These are phyloP conservation scores for Orthosia gothica DNA, from an alignment of 2,888 invertebrate genomes.

Conservation along the genomic window DNA sequence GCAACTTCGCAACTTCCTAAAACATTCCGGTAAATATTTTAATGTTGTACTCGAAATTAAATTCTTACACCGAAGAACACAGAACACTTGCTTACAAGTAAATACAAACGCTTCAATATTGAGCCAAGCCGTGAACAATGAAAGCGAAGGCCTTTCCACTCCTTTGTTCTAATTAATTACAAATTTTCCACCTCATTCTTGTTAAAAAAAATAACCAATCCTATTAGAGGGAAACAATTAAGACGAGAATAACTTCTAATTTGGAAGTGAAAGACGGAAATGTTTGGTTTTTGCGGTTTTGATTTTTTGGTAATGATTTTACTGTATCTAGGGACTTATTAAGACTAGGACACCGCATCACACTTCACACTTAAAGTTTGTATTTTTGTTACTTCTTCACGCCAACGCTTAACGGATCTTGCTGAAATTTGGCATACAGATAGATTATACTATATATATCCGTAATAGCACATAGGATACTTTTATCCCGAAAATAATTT, in stretches of 20 bases:
- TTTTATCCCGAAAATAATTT: too few species aligned
- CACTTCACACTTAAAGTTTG: too few species aligned
- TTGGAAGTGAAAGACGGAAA: conserved; percentile 29
- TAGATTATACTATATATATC: too few species aligned
- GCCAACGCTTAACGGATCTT: too few species aligned
- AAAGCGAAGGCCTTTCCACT: conserved; percentile 57
- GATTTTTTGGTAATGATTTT: background rate
- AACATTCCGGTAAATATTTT: conserved; percentile 32
- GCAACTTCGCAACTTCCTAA: conserved; percentile 23
- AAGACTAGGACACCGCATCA: too few species aligned
- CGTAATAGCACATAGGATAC: too few species aligned
- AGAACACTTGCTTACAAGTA: conserved; percentile 24
- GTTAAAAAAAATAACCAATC: conserved; percentile 57
- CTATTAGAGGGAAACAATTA: conserved; percentile 51
- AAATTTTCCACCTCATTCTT: conserved; percentile 63
- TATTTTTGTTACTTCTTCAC: too few species aligned
- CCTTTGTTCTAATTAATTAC: conserved; percentile 64
- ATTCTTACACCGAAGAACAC: conserved; percentile 33
- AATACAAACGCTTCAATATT: conserved; percentile 48
- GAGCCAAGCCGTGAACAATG: conserved; percentile 54
- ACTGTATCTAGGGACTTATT: background rate
- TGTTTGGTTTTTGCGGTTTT: background rate
- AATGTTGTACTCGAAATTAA: conserved; percentile 51
- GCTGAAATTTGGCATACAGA: too few species aligned
- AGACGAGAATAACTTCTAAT: conserved; percentile 50